Evolutionary conservation across 2,888 invertebrate species (phyloP).

Genomic region (Oxyteleia sp.): DNA sequence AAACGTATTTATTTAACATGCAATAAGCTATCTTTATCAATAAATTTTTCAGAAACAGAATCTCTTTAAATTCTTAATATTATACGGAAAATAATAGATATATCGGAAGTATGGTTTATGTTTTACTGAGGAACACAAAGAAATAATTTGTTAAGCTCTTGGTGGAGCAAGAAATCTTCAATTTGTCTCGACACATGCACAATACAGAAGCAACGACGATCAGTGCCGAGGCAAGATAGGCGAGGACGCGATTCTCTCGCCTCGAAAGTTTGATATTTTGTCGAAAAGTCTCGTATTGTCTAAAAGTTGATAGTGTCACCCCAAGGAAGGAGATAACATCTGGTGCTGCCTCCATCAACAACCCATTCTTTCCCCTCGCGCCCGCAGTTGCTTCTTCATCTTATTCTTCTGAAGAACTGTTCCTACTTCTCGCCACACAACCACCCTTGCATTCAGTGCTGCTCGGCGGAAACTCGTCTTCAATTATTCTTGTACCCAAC

Average conservation of each 20-base stretch:
- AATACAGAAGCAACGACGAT: conserved; percentile 53
- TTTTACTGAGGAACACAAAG: conserved; percentile 3
- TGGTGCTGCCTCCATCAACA: conserved; percentile 85
- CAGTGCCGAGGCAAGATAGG: conserved; percentile 72
- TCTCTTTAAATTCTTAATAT: too few species aligned
- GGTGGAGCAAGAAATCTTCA: conserved; percentile 59
- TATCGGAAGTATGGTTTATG: too few species aligned
- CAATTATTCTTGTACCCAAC: conserved; percentile 85
- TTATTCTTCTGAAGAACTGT: conserved; percentile 75
- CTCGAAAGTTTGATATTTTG: conserved; percentile 84
- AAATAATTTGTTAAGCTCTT: conserved; percentile 57
- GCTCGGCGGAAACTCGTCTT: conserved; percentile 85
- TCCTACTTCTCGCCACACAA: conserved; percentile 75
- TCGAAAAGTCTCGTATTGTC: conserved; percentile 86
- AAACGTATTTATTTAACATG: too few species aligned
- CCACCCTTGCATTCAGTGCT: conserved; percentile 75
- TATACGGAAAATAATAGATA: too few species aligned
- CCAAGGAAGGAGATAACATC: conserved; percentile 85
- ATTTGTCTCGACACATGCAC: conserved; percentile 71
- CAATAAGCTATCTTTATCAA: too few species aligned
- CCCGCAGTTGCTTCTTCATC: conserved; percentile 73
- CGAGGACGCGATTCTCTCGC: conserved; percentile 75
- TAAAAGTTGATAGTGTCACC: conserved; percentile 85
- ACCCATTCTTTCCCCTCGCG: conserved; percentile 78
- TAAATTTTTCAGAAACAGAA: too few species aligned